Conservation (phyloP, 1,140 invertebrate species). For the Camponotus pennsylvanicus region DNA sequence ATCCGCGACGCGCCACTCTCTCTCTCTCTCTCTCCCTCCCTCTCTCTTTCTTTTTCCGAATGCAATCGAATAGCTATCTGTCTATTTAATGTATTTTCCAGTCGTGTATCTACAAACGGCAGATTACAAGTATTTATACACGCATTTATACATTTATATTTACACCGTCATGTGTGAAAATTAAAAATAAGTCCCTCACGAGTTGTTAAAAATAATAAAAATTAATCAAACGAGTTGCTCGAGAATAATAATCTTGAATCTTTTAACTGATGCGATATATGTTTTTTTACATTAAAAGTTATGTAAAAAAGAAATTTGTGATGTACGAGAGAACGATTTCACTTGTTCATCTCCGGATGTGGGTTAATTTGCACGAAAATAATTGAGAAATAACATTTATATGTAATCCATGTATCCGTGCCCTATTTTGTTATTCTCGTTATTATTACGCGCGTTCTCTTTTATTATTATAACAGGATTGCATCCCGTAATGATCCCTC, state of each 20-base stretch:
- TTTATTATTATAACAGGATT: constrained; percentile 64
- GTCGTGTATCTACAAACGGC: background rate
- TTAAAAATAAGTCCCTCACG: constrained; percentile 10
- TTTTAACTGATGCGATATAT: background rate
- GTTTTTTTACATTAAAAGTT: background rate
- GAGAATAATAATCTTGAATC: background rate
- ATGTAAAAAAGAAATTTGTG: background rate
- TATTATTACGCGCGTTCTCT: constrained; percentile 31
- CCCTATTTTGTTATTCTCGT: constrained; percentile 49
- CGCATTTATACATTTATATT: background rate
- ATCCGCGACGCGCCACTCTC: constrained; percentile 36
- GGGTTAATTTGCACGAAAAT: constrained; percentile 25
- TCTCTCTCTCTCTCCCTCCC: background rate
- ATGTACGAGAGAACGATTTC: background rate
- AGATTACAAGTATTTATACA: background rate
- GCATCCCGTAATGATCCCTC: constrained; percentile 40
- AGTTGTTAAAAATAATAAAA: constrained; percentile 21
- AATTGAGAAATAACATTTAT: constrained; percentile 24
- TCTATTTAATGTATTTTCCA: constrained; percentile 21
- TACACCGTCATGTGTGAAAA: background rate
- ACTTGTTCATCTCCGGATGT: background rate
- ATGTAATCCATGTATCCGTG: background rate
- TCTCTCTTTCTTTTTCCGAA: background rate
- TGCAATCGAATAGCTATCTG: constrained; percentile 44
- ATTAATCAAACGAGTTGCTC: background rate